Percentiles rank a stretch among this genome's conserved stretches.
These are phyloP conservation scores for Fulmarus glacialis DNA, from an alignment of 2,113 vertebrate genomes.

Conservation along the genomic window DNA sequence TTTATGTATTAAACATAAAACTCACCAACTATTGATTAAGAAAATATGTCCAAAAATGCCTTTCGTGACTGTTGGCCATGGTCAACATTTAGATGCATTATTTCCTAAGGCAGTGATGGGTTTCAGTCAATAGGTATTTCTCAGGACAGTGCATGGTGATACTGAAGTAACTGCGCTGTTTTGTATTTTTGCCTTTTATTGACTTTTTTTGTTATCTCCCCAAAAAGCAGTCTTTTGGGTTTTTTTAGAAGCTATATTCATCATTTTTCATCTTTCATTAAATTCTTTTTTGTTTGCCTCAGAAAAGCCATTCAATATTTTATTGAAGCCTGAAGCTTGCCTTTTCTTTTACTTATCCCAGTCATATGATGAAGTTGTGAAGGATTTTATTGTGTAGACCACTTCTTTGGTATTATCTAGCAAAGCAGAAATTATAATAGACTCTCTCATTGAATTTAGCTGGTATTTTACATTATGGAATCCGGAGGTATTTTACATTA, in stretches of 20 bases:
- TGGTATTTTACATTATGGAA: neutral
- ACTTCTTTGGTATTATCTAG: neutral
- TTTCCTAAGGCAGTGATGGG: conserved; percentile 15
- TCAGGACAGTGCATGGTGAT: neutral
- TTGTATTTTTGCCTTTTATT: neutral
- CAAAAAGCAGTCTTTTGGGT: neutral
- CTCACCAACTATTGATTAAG: neutral
- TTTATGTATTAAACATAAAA: neutral
- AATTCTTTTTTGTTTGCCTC: neutral
- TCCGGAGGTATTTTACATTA: neutral
- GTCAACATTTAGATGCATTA: neutral
- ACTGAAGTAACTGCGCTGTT: conserved; percentile 22
- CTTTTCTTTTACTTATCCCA: neutral
- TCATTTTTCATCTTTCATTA: neutral
- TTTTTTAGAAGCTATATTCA: neutral
- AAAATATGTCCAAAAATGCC: neutral
- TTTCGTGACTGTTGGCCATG: neutral
- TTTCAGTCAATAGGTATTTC: neutral
- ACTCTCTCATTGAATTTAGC: neutral
- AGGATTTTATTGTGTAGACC: neutral
- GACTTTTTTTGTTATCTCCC: neutral
- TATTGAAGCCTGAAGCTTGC: neutral
- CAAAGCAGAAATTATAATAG: neutral
- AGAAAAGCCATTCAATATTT: neutral
- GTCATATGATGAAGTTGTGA: neutral